These are phyloP conservation scores for Picus viridis DNA, from an alignment of 2,797 vertebrate genomes.

Conservation along the genomic window DNA sequence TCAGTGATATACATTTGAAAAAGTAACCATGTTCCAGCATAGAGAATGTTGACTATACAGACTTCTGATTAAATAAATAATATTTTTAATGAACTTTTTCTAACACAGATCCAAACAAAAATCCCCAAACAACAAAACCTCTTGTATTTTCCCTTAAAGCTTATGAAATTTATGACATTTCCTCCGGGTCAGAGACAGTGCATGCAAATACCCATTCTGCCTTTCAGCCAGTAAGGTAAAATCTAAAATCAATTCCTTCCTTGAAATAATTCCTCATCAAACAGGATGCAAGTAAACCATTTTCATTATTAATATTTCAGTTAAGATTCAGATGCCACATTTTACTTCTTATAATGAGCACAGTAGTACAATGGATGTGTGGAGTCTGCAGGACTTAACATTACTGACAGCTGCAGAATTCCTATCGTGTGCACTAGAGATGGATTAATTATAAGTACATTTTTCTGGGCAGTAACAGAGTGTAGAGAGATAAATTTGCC, in stretches of 20 bases:
- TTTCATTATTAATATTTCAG: constrained; percentile 75
- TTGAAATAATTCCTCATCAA: constrained; percentile 70
- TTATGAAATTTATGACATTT: constrained; percentile 38
- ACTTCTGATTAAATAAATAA: neutral
- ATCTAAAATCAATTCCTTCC: constrained; percentile 53
- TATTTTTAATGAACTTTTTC: neutral
- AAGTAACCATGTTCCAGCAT: neutral
- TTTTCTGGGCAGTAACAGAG: constrained; percentile 16
- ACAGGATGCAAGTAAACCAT: constrained; percentile 62
- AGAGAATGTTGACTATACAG: neutral
- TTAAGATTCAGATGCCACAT: constrained; percentile 60
- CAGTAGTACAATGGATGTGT: constrained; percentile 54
- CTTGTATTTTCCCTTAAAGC: neutral
- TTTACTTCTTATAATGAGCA: constrained; percentile 67
- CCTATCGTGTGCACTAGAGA: neutral
- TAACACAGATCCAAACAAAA: neutral
- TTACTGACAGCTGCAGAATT: constrained; percentile 33
- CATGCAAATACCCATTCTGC: constrained; percentile 50
- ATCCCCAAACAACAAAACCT: neutral
- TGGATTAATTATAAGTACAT: constrained; percentile 52
- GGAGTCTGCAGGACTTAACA: constrained; percentile 32
- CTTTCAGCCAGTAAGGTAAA: constrained; percentile 49
- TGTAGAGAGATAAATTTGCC: neutral
- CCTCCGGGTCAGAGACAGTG: constrained; percentile 50
- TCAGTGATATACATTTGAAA: neutral